Percentiles rank a stretch among this genome's conserved stretches.
Conservation (phyloP, 35 echinoderm and acorn worm species). For the Antedon bifida region DNA sequence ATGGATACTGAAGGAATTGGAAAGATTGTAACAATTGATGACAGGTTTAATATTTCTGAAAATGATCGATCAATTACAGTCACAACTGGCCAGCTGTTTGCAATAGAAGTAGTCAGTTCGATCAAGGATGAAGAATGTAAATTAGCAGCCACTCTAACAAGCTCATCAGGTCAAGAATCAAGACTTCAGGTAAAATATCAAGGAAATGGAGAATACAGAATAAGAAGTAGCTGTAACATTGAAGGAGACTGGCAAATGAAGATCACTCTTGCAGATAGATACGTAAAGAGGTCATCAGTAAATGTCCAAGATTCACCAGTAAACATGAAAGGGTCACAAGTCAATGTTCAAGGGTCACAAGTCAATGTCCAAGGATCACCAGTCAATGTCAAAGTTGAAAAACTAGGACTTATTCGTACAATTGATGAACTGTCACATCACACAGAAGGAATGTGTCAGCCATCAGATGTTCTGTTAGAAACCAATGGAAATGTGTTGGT, state of each 20-base stretch:
- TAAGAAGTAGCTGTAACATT: not conserved
- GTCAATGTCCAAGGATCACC: too few relatives aligned
- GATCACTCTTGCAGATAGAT: not conserved
- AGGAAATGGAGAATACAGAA: not conserved
- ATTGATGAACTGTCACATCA: too few relatives aligned
- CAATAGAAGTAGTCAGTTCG: not conserved
- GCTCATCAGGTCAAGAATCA: not conserved
- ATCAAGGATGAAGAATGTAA: not conserved
- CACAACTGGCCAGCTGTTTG: not conserved
- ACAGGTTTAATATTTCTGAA: not conserved
- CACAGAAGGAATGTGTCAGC: too few relatives aligned
- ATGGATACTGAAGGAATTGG: not conserved
- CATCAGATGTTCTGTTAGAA: too few relatives aligned
- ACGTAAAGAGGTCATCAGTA: not conserved
- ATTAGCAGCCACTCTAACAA: not conserved
- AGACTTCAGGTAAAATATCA: not conserved
- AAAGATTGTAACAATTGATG: not conserved
- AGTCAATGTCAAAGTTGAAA: too few relatives aligned
- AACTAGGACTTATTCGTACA: too few relatives aligned
- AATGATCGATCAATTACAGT: not conserved
- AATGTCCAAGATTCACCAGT: too few relatives aligned
- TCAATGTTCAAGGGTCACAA: not conserved
- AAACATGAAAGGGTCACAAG: too few relatives aligned
- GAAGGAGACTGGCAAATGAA: not conserved
- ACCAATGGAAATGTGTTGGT: too few relatives aligned